Conservation (phyloP, 2,888 invertebrate species). For the Phyllotreta striolata region DNA sequence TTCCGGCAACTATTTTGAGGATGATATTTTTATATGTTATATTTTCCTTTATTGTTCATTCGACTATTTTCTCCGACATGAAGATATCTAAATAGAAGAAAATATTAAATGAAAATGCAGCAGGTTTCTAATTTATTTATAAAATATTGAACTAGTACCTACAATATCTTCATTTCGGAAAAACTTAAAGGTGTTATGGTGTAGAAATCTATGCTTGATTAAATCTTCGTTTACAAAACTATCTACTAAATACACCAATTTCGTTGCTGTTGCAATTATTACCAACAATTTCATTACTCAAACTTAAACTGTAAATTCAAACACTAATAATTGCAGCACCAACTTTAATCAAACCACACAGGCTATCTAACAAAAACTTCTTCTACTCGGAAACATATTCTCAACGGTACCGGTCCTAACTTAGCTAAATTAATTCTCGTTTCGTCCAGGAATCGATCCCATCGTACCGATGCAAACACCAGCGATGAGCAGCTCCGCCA, state of each 20-base stretch:
- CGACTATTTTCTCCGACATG: too few species aligned
- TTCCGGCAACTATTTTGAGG: too few species aligned
- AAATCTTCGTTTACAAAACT: slow-evolving; percentile 15
- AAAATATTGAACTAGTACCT: too few species aligned
- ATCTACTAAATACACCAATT: slow-evolving; percentile 21
- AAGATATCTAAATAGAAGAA: too few species aligned
- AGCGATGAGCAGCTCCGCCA: slow-evolving; percentile 74
- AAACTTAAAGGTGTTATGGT: slow-evolving; percentile 25
- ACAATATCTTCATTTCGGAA: slow-evolving; percentile 20
- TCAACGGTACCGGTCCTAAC: background rate
- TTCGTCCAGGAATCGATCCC: slow-evolving; percentile 50
- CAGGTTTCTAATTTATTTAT: too few species aligned
- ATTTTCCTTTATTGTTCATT: too few species aligned
- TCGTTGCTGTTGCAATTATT: slow-evolving; percentile 24
- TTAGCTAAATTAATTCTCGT: slow-evolving; percentile 22
- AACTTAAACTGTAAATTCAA: too few species aligned
- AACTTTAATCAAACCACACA: slow-evolving; percentile 12
- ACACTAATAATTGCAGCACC: slow-evolving; percentile 19
- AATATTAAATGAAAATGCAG: too few species aligned
- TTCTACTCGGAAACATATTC: background rate
- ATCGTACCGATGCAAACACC: slow-evolving; percentile 60
- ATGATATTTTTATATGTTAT: too few species aligned
- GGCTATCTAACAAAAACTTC: slow-evolving; percentile 11
- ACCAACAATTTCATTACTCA: too few species aligned
- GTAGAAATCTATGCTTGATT: slow-evolving; percentile 26